Evolutionary conservation across 2,797 vertebrate genomes (phyloP).

Genomic region (Myotis planiceps): DNA sequence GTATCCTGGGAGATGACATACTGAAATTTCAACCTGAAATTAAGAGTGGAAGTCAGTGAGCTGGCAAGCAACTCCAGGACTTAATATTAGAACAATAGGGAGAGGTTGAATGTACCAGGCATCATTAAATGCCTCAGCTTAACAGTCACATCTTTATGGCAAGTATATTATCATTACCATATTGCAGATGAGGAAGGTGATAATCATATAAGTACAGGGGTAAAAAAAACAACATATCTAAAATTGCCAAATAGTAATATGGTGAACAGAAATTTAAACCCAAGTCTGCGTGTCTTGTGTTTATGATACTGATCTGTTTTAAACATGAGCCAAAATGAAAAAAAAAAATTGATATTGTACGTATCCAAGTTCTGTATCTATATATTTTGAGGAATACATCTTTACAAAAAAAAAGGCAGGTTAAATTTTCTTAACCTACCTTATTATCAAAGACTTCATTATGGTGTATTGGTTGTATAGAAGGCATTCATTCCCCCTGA

Average conservation of each 20-base stretch:
- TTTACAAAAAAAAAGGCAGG: background rate
- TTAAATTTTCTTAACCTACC: background rate
- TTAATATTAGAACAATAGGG: background rate
- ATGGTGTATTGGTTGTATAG: background rate
- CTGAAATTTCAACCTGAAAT: conserved; percentile 51
- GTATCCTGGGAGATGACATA: background rate
- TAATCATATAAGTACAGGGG: background rate
- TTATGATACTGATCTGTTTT: background rate
- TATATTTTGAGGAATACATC: background rate
- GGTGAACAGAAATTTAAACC: background rate
- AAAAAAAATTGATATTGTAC: background rate
- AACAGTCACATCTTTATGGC: background rate
- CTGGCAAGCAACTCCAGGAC: background rate
- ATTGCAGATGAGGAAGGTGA: background rate
- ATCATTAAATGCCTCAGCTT: background rate
- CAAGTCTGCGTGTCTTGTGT: background rate
- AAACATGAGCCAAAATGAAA: background rate
- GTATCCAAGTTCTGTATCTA: background rate
- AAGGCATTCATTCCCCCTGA: background rate
- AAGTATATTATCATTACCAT: background rate
- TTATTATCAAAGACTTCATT: background rate
- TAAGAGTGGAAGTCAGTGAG: background rate
- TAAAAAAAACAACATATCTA: background rate
- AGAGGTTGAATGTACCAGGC: background rate
- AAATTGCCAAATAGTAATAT: background rate